phyloP scores from a whole-genome alignment of 37 sponge, comb jelly and placozoan genomes.

The Ianthella basta region DNA sequence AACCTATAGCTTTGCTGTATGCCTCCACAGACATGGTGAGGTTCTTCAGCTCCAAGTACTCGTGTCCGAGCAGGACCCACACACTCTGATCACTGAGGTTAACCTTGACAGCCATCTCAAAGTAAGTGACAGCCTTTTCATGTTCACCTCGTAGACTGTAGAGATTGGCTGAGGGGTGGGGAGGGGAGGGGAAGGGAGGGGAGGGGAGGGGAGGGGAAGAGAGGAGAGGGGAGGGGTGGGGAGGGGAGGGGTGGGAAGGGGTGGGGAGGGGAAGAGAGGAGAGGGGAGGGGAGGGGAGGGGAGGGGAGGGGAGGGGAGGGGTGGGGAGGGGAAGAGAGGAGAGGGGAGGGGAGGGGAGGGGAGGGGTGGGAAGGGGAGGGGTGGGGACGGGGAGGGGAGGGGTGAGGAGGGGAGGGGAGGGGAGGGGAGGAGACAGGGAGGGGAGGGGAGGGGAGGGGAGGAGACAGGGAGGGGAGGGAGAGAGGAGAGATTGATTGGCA shows the following conservation, averaged over 20 bases:
- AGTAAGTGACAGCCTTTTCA: slow-evolving; percentile 85
- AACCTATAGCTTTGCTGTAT: slow-evolving; percentile 89
- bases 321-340: too few species aligned
- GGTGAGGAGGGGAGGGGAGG: too few species aligned
- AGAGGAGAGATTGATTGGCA: too few species aligned
- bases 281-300: background rate
- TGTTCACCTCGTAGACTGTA: slow-evolving; percentile 90
- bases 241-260: background rate
- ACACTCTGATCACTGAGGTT: slow-evolving; percentile 74
- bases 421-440: too few species aligned
- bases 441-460: too few species aligned
- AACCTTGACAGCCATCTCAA: slow-evolving; percentile 73
- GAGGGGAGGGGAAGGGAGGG: background rate
- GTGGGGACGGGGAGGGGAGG: too few species aligned
- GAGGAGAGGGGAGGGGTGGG: too few species aligned
- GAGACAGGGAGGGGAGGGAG: too few species aligned
- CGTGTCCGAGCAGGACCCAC: slow-evolving; percentile 95
- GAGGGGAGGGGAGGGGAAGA: too few species aligned
- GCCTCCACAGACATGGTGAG: slow-evolving; percentile 85
- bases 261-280: background rate
- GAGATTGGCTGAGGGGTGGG: slow-evolving; percentile 67
- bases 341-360: too few species aligned
- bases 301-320: too few species aligned
- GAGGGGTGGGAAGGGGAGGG: too few species aligned
- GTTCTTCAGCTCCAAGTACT: slow-evolving; percentile 93